A percentile compares a stretch with the other conserved stretches of the same genome.
Evolutionary conservation across 2,113 vertebrate species (phyloP).

Genomic region (Leucoraja erinaceus): DNA sequence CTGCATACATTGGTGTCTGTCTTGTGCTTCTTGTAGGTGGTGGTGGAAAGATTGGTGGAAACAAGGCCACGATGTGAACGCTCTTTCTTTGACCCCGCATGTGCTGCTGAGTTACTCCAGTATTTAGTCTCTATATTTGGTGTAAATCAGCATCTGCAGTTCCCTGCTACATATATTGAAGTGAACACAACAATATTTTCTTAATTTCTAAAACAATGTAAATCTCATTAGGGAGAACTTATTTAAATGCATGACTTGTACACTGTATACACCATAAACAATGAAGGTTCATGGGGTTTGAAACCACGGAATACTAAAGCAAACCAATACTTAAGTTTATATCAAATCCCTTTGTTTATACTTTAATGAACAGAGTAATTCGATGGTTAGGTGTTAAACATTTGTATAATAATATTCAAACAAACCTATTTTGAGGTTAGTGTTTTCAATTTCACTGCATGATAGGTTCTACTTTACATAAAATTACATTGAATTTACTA

Average conservation of each 20-base stretch:
- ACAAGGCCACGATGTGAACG: no score
- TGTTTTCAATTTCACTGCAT: background rate
- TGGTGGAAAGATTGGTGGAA: no score
- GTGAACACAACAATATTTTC: no score
- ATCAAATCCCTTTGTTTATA: background rate
- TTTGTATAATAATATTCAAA: background rate
- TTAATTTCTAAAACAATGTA: background rate
- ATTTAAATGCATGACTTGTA: background rate
- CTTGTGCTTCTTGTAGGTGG: no score
- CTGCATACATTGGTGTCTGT: no score
- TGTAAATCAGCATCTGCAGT: no score
- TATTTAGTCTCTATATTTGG: no score
- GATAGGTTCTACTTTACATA: background rate
- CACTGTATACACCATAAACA: background rate
- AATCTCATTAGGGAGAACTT: background rate
- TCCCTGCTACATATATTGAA: no score
- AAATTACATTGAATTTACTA: background rate
- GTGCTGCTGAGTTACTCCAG: no score
- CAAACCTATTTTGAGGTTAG: background rate
- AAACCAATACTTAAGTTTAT: background rate
- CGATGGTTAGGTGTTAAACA: background rate
- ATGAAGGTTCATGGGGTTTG: background rate
- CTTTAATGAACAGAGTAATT: background rate
- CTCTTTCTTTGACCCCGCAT: no score
- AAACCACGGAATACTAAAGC: background rate